These are phyloP conservation scores for Orthonychiurus folsomi DNA, from an alignment of 2,888 invertebrate species.

Conservation along the genomic window DNA sequence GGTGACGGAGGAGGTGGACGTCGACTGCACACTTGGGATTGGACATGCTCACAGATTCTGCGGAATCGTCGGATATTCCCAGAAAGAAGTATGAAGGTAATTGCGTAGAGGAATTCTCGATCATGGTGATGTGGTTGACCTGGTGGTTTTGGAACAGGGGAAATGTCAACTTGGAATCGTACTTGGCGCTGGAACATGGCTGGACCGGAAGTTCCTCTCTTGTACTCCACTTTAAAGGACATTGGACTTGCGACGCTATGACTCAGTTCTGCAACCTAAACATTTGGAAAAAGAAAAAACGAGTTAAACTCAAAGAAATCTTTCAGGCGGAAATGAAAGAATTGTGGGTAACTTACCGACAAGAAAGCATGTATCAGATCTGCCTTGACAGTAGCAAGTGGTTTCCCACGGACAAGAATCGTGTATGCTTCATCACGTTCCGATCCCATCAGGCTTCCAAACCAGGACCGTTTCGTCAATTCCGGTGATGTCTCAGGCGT, in stretches of 20 bases:
- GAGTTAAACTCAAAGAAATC: slow-evolving; percentile 34
- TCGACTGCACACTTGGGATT: slow-evolving; percentile 63
- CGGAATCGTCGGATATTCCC: slow-evolving; percentile 91
- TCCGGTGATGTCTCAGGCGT: slow-evolving; percentile 95
- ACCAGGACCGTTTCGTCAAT: slow-evolving; percentile 96
- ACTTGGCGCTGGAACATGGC: slow-evolving; percentile 96
- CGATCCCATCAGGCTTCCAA: slow-evolving; percentile 93
- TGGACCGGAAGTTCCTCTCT: slow-evolving; percentile 83
- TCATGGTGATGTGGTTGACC: slow-evolving; percentile 48
- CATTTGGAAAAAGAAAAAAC: no score
- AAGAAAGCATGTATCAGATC: slow-evolving; percentile 97
- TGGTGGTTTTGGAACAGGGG: slow-evolving; percentile 49
- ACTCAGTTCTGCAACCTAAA: slow-evolving; percentile 90
- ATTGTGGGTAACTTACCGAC: slow-evolving; percentile 62
- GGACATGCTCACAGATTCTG: slow-evolving; percentile 92
- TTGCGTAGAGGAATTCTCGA: slow-evolving; percentile 68
- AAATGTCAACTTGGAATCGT: slow-evolving; percentile 65
- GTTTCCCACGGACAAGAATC: slow-evolving; percentile 90
- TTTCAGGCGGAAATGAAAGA: not conserved
- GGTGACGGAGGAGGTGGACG: slow-evolving; percentile 56
- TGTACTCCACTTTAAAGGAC: slow-evolving; percentile 96
- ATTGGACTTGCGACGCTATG: slow-evolving; percentile 98
- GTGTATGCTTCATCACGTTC: slow-evolving; percentile 97
- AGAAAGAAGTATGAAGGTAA: slow-evolving; percentile 87
- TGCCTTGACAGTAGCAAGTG: slow-evolving; percentile 92